Percentiles rank a stretch among this genome's conserved stretches.
phyloP scores from a whole-genome alignment of 2,797 vertebrate species.

The Sciurus carolinensis region DNA sequence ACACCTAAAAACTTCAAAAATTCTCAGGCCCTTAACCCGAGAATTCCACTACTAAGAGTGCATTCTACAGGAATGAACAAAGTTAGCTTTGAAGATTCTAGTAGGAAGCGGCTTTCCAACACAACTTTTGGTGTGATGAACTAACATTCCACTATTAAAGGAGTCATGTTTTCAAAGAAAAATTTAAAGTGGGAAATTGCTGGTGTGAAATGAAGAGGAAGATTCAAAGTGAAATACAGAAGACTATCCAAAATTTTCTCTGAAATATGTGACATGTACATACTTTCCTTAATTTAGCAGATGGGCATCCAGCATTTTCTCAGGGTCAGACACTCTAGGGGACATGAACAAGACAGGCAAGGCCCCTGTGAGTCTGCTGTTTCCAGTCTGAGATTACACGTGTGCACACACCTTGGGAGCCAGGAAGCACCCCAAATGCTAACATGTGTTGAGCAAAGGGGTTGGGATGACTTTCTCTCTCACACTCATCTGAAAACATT shows the following conservation, averaged over 20 bases:
- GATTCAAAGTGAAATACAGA: neutral
- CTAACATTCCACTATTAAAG: neutral
- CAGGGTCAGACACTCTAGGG: rapidly evolving
- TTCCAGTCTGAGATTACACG: neutral
- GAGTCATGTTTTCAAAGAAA: neutral
- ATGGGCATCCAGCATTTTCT: rapidly evolving
- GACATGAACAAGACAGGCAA: neutral
- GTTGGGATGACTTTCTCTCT: neutral
- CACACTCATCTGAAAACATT: neutral
- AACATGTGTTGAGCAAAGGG: neutral
- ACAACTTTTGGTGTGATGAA: neutral
- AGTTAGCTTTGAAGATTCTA: no score
- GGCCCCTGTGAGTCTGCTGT: rapidly evolving
- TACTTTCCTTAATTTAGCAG: neutral
- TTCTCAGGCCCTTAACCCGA: neutral
- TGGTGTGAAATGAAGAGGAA: neutral
- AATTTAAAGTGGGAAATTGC: neutral
- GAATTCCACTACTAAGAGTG: neutral
- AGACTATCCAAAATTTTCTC: neutral
- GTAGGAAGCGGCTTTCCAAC: neutral
- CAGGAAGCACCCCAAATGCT: neutral
- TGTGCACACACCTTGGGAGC: neutral
- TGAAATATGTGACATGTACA: neutral
- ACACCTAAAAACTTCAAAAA: neutral
- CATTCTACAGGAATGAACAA: neutral